Evolutionary conservation across 2,113 vertebrate species (phyloP).

Genomic region (Montifringilla adamsi): DNA sequence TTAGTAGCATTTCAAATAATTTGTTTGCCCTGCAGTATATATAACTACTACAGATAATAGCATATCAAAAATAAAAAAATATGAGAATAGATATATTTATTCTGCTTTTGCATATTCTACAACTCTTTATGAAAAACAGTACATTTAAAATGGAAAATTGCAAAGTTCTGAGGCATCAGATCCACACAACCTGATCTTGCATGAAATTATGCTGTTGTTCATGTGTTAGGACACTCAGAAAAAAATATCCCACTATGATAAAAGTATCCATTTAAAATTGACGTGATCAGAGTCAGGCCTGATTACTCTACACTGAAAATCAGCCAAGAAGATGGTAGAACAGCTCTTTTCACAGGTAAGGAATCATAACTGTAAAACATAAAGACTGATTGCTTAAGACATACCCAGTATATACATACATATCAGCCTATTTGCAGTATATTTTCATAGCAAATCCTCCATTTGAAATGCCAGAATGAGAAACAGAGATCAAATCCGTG

Average conservation of each 20-base stretch:
- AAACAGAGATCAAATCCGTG: slow-evolving; percentile 48
- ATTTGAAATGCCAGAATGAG: not conserved
- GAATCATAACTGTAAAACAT: not conserved
- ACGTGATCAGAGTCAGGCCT: not conserved
- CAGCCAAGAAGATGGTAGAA: not conserved
- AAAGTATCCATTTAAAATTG: not conserved
- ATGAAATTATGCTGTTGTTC: not conserved
- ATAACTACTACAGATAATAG: not conserved
- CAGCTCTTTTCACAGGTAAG: not conserved
- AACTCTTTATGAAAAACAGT: not conserved
- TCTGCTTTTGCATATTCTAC: not conserved
- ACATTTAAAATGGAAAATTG: not conserved
- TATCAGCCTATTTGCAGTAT: not conserved
- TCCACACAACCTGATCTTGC: not conserved
- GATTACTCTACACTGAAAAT: not conserved
- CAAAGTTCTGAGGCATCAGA: not conserved
- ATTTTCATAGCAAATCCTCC: not conserved
- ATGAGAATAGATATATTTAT: not conserved
- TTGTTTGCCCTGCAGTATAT: not conserved
- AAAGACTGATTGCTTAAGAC: not conserved
- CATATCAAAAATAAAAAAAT: not conserved
- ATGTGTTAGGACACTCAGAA: not conserved
- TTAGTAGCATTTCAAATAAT: not conserved
- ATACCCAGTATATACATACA: not conserved
- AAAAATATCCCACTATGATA: not conserved